Conservation (phyloP, 2,113 vertebrate species). For the Ctenomys sociabilis region DNA sequence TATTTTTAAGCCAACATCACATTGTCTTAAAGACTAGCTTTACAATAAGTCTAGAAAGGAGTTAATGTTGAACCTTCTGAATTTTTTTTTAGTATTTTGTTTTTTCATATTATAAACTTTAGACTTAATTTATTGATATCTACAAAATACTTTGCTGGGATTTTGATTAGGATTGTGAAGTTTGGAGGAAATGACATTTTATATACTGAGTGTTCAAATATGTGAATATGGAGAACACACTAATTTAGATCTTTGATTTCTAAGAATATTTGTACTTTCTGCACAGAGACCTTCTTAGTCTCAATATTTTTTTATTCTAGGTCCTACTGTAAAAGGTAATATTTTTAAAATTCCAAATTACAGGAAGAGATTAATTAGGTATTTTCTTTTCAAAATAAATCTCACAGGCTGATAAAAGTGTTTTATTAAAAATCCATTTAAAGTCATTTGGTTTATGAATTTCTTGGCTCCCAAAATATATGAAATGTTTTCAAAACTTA, state of each 20-base stretch:
- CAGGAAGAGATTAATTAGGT: not conserved
- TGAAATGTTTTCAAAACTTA: constrained; percentile 85
- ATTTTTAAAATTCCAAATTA: constrained; percentile 39
- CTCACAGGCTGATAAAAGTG: not conserved
- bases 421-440: constrained; percentile 21
- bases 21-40: constrained; percentile 9
- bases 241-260: constrained; percentile 49
- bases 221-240: not conserved
- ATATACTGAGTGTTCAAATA: not conserved
- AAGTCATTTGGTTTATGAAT: constrained; percentile 21
- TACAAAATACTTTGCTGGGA: constrained; percentile 18
- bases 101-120: constrained; percentile 31
- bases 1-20: constrained; percentile 32
- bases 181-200: constrained; percentile 13
- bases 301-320: constrained; percentile 51
- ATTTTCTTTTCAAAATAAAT: constrained; percentile 12
- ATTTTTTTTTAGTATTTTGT: constrained; percentile 36
- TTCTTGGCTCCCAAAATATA: constrained; percentile 3
- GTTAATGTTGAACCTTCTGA: not conserved
- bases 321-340: not conserved
- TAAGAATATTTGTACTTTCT: constrained; percentile 4
- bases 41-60: not conserved
- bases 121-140: not conserved
- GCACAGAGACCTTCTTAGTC: not conserved
- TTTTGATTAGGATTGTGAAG: not conserved